Evolutionary conservation across 2,888 invertebrate species (phyloP).

Genomic region (Lycaena phlaeas): DNA sequence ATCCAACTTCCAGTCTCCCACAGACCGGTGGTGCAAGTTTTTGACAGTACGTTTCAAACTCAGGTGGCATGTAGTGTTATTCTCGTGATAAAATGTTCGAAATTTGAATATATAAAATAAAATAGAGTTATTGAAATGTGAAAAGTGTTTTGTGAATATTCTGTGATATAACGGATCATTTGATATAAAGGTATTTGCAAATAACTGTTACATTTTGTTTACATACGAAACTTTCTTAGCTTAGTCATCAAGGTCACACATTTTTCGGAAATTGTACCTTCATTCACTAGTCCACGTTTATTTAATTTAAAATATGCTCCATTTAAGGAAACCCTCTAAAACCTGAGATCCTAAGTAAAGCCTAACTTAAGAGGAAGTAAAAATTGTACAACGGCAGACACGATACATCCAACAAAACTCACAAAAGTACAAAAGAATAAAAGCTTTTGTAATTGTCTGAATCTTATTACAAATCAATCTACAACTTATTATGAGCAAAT

Average conservation of each 20-base stretch:
- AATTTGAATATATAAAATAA: constrained; percentile 9
- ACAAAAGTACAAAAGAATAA: too few relatives aligned
- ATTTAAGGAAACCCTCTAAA: too few relatives aligned
- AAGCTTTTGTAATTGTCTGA: too few relatives aligned
- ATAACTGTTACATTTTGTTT: constrained; percentile 43
- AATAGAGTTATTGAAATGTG: constrained; percentile 11
- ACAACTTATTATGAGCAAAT: too few relatives aligned
- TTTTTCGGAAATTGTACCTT: neutral
- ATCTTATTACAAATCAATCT: too few relatives aligned
- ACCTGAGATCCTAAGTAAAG: too few relatives aligned
- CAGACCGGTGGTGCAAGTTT: constrained; percentile 66
- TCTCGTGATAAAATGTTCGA: constrained; percentile 11
- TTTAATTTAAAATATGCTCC: neutral
- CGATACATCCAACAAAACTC: too few relatives aligned
- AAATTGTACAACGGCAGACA: too few relatives aligned
- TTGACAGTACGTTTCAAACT: constrained; percentile 64
- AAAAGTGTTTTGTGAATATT: constrained; percentile 18
- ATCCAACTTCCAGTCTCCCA: constrained; percentile 26
- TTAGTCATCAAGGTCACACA: constrained; percentile 53
- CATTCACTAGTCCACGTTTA: neutral
- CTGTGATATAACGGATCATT: constrained; percentile 19
- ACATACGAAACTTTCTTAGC: constrained; percentile 47
- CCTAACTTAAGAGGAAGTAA: too few relatives aligned
- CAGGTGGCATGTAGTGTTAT: constrained; percentile 28
- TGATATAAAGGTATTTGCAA: constrained; percentile 30